These are phyloP conservation scores for Thoracochromis brauschi DNA, from an alignment of 2,113 vertebrate species.

Conservation along the genomic window DNA sequence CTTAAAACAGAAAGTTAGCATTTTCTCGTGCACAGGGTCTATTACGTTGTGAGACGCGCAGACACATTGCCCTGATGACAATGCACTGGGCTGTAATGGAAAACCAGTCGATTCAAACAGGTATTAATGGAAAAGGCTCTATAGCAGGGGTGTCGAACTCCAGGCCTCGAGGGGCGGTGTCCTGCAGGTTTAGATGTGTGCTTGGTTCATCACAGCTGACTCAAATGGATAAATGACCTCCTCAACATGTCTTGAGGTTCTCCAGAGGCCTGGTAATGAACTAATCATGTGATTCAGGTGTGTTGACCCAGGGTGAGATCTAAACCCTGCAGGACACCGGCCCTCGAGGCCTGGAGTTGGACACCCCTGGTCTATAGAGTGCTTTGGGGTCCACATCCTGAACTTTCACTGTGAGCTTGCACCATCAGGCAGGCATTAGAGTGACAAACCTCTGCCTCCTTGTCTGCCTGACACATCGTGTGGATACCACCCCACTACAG, in stretches of 20 bases:
- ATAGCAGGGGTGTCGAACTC: not conserved
- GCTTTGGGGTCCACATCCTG: not conserved
- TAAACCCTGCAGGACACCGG: not conserved
- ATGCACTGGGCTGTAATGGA: not conserved
- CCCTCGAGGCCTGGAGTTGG: not conserved
- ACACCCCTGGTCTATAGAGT: not conserved
- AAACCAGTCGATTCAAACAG: not conserved
- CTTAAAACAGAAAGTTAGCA: not conserved
- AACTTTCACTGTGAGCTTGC: not conserved
- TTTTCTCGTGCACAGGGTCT: not conserved
- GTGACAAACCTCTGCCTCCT: not conserved
- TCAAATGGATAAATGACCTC: accelerated
- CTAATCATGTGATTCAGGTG: not conserved
- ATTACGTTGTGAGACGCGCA: not conserved
- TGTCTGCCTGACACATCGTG: not conserved
- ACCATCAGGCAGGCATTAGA: not conserved
- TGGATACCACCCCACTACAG: not conserved
- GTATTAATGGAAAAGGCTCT: not conserved
- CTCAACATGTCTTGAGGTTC: accelerated
- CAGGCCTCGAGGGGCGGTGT: not conserved
- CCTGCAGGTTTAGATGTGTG: not conserved
- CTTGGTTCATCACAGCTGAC: not conserved
- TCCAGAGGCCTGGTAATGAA: not conserved
- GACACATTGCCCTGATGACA: not conserved
- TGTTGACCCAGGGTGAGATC: not conserved